Base-by-base conservation (phyloP, 1,140 invertebrate species). In the Bilobella aurantiaca region DNA sequence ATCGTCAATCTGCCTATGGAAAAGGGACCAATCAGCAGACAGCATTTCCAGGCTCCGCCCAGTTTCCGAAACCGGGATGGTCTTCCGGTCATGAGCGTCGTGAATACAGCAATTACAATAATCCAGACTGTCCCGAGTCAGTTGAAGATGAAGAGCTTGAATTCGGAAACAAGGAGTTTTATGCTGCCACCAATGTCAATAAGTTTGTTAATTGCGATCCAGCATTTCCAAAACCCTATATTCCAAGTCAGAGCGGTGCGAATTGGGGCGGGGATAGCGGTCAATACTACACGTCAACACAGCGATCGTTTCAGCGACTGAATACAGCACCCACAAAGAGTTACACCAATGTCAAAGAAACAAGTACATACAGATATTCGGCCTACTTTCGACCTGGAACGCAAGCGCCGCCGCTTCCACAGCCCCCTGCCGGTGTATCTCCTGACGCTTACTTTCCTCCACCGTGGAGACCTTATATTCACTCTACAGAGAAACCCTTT, bases 101-200 rank as follows among this genome's bases (percentile, higher is more conserved):
- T 18, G 34, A 42, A 42, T 42, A 8, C 34, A 42, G 34, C 34
- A 18, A 42, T 12, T 12, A 42, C 34, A 42, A 18, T 42, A 42
- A 18, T 23, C 49, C 49, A 53, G 49, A 53, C 49, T 53, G 49
- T 23, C 49, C 49, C 12, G 49, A 53, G 25, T 3, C 5, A 53
- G 49, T 53, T 23, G 49, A 53, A 53, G 34, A 42, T 18, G 49
- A 53, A 53, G 49, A 53, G 3, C 49, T 53, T 14, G 49, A 53
- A 23, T 53, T 53, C 49, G 49, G 49, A 53, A 23, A 8, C 5
- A 53, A 53, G 14, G 49, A 53, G 8, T 53, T 18, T 23, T 53
- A 53, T 23, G 21, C 8, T 5, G 49, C 8, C 34, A 42, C 34
- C 8, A 12, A 53, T 12, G 49, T 23, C 49, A 53, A 23, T 23